These are phyloP conservation scores for Agraylea sexmaculata DNA, from an alignment of 1,140 invertebrate genomes.

Conservation along the genomic window DNA sequence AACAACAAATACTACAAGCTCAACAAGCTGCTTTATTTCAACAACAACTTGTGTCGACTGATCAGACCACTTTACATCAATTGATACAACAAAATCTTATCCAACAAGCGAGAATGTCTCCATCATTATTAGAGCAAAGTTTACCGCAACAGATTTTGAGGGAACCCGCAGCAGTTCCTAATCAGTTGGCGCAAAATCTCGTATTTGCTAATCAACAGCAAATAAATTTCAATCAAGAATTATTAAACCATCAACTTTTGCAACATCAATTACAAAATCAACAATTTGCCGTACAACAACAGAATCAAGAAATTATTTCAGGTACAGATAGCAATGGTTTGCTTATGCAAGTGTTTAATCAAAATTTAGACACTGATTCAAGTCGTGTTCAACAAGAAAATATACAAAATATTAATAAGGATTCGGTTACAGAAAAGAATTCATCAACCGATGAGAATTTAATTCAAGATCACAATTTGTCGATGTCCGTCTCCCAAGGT, in stretches of 20 bases:
- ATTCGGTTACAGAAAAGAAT: conserved; percentile 37
- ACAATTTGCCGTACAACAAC: conserved; percentile 18
- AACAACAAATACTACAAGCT: conserved; percentile 35
- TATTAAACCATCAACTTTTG: conserved; percentile 22
- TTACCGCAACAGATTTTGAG: conserved; percentile 42
- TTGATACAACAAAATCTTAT: conserved; percentile 38
- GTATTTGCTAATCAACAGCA: conserved; percentile 33
- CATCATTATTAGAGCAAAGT: conserved; percentile 43
- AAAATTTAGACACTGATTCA: conserved; percentile 25
- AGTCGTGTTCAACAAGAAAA: no score
- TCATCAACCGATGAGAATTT: conserved; percentile 35
- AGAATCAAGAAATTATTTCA: conserved; percentile 25
- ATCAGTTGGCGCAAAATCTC: conserved; percentile 38
- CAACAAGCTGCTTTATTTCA: conserved; percentile 38
- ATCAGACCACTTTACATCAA: conserved; percentile 34
- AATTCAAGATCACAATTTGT: conserved; percentile 25
- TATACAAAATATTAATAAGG: no score
- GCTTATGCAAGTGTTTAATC: conserved; percentile 24
- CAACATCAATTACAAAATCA: conserved; percentile 27
- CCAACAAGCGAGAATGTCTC: conserved; percentile 36
- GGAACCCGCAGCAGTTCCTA: conserved; percentile 39
- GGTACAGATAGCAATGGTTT: conserved; percentile 23
- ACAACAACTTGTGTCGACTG: conserved; percentile 32
- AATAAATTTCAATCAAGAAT: conserved; percentile 25
- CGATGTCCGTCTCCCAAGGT: conserved; percentile 26